phyloP scores from a whole-genome alignment of 2,113 vertebrate species.

The Zosterops hypoxanthus region DNA sequence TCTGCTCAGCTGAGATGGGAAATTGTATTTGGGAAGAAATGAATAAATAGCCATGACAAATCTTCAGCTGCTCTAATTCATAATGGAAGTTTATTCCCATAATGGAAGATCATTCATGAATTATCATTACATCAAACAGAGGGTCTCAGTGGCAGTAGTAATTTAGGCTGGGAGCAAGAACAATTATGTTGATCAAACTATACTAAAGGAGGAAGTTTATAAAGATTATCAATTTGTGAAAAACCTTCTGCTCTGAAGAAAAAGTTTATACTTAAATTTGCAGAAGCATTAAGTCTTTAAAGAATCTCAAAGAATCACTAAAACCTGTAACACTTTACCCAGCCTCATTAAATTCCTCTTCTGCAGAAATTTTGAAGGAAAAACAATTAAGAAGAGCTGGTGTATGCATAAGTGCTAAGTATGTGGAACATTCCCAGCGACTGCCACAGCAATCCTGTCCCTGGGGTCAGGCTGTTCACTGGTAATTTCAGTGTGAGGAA shows the following conservation, averaged over 20 bases:
- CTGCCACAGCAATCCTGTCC: background rate
- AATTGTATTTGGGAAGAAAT: background rate
- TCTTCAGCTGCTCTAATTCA: background rate
- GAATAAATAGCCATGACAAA: background rate
- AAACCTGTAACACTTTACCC: background rate
- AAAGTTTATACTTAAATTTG: background rate
- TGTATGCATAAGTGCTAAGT: background rate
- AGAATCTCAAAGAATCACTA: background rate
- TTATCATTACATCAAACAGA: background rate
- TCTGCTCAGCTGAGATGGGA: background rate
- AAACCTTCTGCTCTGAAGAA: background rate
- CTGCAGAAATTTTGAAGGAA: background rate
- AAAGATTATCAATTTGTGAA: background rate
- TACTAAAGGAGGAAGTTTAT: background rate
- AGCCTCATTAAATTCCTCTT: background rate
- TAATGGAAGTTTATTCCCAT: background rate
- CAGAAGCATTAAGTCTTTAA: background rate
- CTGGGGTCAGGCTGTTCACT: background rate
- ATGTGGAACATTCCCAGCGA: background rate
- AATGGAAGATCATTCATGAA: background rate
- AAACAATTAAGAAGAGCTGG: background rate
- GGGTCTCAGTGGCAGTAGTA: background rate
- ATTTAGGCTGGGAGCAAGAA: background rate
- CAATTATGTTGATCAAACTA: background rate
- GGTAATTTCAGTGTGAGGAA: background rate